A percentile compares a stretch with the other conserved stretches of the same genome.
Evolutionary conservation across 2,797 vertebrate species (phyloP).

Genomic region (Diglossa cyanea): DNA sequence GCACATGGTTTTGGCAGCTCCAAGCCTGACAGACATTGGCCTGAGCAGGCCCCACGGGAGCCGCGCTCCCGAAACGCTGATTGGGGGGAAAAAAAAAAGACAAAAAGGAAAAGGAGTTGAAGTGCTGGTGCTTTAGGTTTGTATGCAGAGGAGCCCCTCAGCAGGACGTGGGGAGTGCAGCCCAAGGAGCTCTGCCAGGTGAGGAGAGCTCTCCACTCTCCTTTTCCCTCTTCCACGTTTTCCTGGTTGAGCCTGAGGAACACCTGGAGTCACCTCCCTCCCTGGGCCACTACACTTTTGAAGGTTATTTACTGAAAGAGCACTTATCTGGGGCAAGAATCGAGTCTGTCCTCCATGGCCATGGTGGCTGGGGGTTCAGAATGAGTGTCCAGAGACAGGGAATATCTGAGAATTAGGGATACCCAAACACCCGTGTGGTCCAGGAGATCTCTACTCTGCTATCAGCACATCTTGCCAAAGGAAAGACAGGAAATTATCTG

Average conservation of each 20-base stretch:
- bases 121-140: constrained; percentile 43
- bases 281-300: background rate
- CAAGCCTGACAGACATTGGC: background rate
- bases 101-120: background rate
- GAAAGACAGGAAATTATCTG: background rate
- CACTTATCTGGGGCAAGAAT: constrained; percentile 37
- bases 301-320: constrained; percentile 29
- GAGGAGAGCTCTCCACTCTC: background rate
- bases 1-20: constrained; percentile 55
- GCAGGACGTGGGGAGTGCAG: background rate
- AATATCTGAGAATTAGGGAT: background rate
- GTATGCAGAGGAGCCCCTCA: background rate
- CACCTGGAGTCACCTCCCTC: background rate
- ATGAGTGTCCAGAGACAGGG: background rate
- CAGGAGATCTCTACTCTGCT: background rate
- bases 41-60: rapidly evolving
- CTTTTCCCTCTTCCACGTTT: rapidly evolving
- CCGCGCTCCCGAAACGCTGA: rapidly evolving
- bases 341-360: background rate
- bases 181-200: background rate
- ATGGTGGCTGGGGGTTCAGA: background rate
- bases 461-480: background rate
- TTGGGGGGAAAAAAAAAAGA: background rate
- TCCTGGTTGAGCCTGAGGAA: background rate
- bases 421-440: background rate